These are phyloP conservation scores for Macroglossus sobrinus DNA, from an alignment of 2,113 vertebrate species.

Conservation along the genomic window DNA sequence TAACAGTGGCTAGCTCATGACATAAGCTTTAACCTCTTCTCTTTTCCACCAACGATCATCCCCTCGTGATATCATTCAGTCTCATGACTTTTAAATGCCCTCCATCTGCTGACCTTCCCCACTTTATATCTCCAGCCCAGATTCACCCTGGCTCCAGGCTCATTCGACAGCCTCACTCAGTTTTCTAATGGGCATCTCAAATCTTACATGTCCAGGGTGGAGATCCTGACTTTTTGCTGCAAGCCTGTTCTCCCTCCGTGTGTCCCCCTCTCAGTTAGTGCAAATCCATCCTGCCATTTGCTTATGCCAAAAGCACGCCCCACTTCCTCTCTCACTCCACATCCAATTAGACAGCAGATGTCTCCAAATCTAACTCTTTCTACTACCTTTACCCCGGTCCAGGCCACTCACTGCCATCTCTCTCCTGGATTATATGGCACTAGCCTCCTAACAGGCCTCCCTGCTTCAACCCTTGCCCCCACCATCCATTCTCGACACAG, in stretches of 20 bases:
- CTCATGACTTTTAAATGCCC: background rate
- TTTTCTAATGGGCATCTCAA: background rate
- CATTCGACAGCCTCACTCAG: background rate
- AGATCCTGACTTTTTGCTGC: background rate
- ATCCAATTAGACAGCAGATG: background rate
- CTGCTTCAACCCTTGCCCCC: background rate
- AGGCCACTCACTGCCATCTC: background rate
- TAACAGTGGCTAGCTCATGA: background rate
- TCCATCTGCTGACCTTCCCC: background rate
- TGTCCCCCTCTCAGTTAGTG: background rate
- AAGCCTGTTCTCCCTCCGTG: background rate
- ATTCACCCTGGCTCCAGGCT: background rate
- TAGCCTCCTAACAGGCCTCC: background rate
- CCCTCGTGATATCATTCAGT: background rate
- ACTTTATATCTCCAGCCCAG: background rate
- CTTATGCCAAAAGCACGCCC: background rate
- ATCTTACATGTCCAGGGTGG: background rate
- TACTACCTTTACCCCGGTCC: background rate
- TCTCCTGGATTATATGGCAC: fast-evolving
- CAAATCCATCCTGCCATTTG: background rate
- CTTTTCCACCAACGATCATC: background rate
- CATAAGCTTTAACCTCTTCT: background rate
- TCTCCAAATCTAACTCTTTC: background rate
- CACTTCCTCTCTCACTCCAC: background rate
- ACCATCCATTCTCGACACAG: background rate